A percentile compares a stretch with the other conserved stretches of the same genome.
These are phyloP conservation scores for Oxytorus armatus DNA, from an alignment of 2,888 invertebrate species.

Conservation along the genomic window DNA sequence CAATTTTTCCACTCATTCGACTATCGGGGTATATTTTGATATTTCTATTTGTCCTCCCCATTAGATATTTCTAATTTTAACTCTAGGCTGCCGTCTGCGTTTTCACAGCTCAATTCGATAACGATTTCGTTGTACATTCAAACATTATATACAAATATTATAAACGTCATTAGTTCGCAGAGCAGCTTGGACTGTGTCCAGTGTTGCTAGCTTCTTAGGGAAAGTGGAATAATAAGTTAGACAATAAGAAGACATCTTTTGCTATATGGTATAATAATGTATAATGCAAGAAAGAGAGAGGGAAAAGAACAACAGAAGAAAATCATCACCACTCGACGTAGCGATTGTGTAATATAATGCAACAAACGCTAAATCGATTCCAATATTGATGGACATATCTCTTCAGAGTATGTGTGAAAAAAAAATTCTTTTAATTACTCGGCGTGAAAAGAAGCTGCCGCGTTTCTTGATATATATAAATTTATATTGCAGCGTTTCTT, in stretches of 20 bases:
- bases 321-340: slow-evolving; percentile 60
- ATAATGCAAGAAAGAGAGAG: slow-evolving; percentile 44
- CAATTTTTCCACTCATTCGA: too few relatives aligned
- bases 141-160: neutral
- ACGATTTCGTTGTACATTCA: too few relatives aligned
- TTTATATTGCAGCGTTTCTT: slow-evolving; percentile 58
- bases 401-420: slow-evolving; percentile 7
- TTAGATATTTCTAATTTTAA: too few relatives aligned
- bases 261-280: slow-evolving; percentile 73
- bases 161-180: slow-evolving; percentile 68
- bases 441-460: too few relatives aligned
- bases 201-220: slow-evolving; percentile 76
- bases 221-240: slow-evolving; percentile 62
- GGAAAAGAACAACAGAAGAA: slow-evolving; percentile 38
- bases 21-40: too few relatives aligned
- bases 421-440: too few relatives aligned
- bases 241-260: slow-evolving; percentile 71
- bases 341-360: slow-evolving; percentile 43
- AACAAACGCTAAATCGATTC: slow-evolving; percentile 35
- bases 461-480: slow-evolving; percentile 51
- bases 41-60: too few relatives aligned
- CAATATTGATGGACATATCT: neutral
- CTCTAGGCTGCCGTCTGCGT: too few relatives aligned
- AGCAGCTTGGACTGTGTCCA: slow-evolving; percentile 75
- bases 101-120: too few relatives aligned